These are phyloP conservation scores for Medauroidea extradentata DNA, from an alignment of 1,140 invertebrate species.

Conservation along the genomic window DNA sequence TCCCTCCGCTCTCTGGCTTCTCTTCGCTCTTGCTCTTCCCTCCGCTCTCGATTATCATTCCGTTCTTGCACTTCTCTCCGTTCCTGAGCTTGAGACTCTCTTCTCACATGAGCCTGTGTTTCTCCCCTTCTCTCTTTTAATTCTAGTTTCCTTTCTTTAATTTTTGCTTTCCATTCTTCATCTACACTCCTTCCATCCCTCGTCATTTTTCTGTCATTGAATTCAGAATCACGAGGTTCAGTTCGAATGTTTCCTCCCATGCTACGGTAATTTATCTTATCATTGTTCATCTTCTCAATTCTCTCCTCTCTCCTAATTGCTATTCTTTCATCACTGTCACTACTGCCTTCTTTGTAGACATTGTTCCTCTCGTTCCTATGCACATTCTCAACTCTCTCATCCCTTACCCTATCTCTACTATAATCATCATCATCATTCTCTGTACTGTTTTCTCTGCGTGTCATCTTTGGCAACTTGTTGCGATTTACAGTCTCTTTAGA, in stretches of 20 bases:
- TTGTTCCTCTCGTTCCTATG: too few species aligned
- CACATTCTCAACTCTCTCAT: too few species aligned
- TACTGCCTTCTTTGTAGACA: too few species aligned
- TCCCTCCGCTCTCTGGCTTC: background rate
- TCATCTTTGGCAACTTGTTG: too few species aligned
- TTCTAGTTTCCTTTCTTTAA: constrained; percentile 30
- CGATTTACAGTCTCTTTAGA: too few species aligned
- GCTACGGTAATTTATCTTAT: too few species aligned
- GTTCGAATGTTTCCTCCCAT: background rate
- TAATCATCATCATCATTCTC: too few species aligned
- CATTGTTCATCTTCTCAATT: too few species aligned
- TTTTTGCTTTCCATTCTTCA: background rate
- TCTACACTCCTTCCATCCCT: constrained; percentile 28
- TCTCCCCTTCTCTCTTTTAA: constrained; percentile 39
- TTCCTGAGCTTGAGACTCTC: constrained; percentile 5
- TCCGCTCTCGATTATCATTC: constrained; percentile 9
- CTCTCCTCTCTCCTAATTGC: too few species aligned
- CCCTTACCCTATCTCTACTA: too few species aligned
- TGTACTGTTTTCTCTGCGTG: too few species aligned
- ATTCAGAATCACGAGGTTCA: background rate
- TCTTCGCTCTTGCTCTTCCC: background rate
- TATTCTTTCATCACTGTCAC: too few species aligned
- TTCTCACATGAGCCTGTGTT: constrained; percentile 36
- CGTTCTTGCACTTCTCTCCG: background rate
- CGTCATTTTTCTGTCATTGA: background rate